Evolutionary conservation across 1,140 invertebrate species (phyloP), one percentile per base, ranked within the genome.

Genomic region (Pseudomyrmex cubaensis): DNA sequence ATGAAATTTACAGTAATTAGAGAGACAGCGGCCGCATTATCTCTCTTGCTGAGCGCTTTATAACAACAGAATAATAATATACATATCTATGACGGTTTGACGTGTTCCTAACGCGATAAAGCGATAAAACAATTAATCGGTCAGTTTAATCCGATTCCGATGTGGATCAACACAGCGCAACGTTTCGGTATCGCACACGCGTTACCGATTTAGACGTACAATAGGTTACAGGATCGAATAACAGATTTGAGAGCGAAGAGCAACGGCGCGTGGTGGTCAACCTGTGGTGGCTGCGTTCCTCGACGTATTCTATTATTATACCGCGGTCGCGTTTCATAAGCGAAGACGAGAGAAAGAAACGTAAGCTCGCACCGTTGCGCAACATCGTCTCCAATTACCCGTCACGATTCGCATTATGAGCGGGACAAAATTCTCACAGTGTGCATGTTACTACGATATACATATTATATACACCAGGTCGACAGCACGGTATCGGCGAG

Each of bases 381-480:
- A 77, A 83, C 22, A 61, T 12, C 50, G 10, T 54, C 25, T 56
- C 72, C 73, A 63, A 77, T 76, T 77, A 56, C 35, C 20, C 61
- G 50, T 75, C 57, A 82, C 74, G 62, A 50, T 66, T 48, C 4
- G 25, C 59, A 44, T 15, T 22, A 35, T 35, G 0, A 25, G 5
- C 35, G 3, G 75, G 52, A 69, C n/a, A 17, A 35, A 56, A 78
- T 69, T 69, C 25, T 46, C 63, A 10, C 63, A 10, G 63, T 48
- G 57, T 17, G 35, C 35, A 35, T 35, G 35, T 35, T 35, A 35
- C 59, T 46, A 69, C 25, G 17, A 35, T 35, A 54, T n/a, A 20
- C 22, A 22, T 57, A 35, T 35, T 35, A 35, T 56, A 44, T 50
- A 56, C 52, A 10, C 1, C 9, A 46, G 13, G 9, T 46, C 35